Percentiles rank a stretch among this genome's conserved stretches.
phyloP scores from a whole-genome alignment of 2,888 invertebrate genomes.

The Latrodectus elegans region DNA sequence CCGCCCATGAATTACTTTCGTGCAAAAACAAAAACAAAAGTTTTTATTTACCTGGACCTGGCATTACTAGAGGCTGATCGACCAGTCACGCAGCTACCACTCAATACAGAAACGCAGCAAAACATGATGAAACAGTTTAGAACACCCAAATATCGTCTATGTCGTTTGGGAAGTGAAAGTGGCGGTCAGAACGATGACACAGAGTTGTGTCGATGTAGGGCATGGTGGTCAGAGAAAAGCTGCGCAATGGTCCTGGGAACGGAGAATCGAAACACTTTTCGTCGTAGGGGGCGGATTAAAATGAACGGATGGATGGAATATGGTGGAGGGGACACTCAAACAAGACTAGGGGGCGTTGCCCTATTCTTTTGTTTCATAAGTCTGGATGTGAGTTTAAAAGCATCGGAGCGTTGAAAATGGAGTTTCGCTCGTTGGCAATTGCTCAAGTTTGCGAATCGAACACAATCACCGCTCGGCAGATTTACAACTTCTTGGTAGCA shows the following conservation, averaged over 20 bases:
- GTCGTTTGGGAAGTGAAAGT: slow-evolving; percentile 3
- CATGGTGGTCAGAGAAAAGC: neutral
- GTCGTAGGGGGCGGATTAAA: neutral
- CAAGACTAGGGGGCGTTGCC: neutral
- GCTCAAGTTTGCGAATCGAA: slow-evolving; percentile 5
- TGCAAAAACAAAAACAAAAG: slow-evolving; percentile 15
- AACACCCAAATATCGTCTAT: neutral
- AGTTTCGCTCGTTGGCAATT: slow-evolving; percentile 5
- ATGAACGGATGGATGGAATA: neutral
- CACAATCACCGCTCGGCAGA: neutral
- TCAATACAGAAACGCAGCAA: slow-evolving; percentile 62
- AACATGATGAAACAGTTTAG: slow-evolving; percentile 32
- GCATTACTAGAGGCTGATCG: neutral
- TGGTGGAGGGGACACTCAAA: neutral
- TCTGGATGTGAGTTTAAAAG: neutral
- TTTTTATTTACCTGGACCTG: slow-evolving; percentile 32
- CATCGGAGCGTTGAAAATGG: slow-evolving; percentile 1
- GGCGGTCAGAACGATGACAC: neutral
- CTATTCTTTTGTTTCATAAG: neutral
- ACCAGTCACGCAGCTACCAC: slow-evolving; percentile 41
- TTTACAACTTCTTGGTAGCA: neutral
- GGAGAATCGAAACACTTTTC: neutral
- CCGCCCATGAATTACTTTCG: neutral
- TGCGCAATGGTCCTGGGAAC: slow-evolving; percentile 1
- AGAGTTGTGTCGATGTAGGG: neutral